phyloP scores from a whole-genome alignment of 2,113 vertebrate genomes.

The Phaethon lepturus region DNA sequence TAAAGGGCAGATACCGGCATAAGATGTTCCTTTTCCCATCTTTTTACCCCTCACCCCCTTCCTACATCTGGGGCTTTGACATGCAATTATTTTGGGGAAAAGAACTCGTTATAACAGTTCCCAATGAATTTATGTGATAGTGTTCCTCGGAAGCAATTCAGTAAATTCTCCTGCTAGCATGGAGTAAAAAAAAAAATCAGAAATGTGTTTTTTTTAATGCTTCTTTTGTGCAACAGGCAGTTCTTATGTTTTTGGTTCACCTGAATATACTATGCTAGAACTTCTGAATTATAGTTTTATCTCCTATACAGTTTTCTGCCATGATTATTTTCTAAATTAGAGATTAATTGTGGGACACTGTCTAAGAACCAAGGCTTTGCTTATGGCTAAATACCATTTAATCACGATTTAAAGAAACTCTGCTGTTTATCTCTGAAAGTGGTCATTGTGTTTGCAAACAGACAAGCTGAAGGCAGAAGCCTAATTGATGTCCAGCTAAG shows the following conservation, averaged over 20 bases:
- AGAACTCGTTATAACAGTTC: not conserved
- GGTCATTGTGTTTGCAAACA: conserved; percentile 41
- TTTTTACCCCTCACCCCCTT: not conserved
- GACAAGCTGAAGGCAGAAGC: conserved; percentile 26
- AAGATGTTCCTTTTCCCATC: not conserved
- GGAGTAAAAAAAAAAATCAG: not conserved
- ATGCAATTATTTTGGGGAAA: not conserved
- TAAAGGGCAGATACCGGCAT: conserved; percentile 4
- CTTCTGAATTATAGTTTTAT: not conserved
- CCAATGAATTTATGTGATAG: not conserved
- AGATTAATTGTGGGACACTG: not conserved
- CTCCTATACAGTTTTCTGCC: not conserved
- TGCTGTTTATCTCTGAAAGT: conserved; percentile 28
- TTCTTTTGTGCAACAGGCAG: not conserved
- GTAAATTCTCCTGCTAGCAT: not conserved
- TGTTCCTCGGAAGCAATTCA: not conserved
- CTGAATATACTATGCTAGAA: not conserved
- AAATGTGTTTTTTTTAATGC: not conserved
- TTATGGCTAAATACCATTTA: not conserved
- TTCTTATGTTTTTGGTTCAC: not conserved
- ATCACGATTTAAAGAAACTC: not conserved
- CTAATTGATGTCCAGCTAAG: conserved; percentile 59
- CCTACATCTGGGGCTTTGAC: not conserved
- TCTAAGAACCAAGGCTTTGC: not conserved
- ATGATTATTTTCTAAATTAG: not conserved